Evolutionary conservation across 1,140 invertebrate species (phyloP).

Genomic region (Drosophila repleta): DNA sequence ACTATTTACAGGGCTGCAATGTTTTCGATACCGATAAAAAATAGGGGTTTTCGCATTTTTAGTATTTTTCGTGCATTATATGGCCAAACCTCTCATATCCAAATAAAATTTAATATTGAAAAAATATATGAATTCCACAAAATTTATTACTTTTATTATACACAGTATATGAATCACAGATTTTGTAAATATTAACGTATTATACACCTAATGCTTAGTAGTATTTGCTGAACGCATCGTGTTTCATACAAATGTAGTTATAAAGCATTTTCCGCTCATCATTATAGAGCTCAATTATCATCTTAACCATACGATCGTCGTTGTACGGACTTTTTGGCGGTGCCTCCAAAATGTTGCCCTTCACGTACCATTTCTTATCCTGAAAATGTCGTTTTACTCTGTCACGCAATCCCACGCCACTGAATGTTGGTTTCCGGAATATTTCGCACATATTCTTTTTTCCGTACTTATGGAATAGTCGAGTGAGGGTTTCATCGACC

Average conservation of each 20-base stretch:
- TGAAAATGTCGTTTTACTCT: conserved; percentile 58
- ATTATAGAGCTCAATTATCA: conserved; percentile 43
- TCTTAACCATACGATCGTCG: conserved; percentile 50
- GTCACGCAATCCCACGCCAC: conserved; percentile 43
- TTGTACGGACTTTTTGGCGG: conserved; percentile 61
- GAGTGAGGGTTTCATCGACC: conserved; percentile 52
- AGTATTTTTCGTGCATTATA: too few relatives aligned
- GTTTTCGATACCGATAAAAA: background rate
- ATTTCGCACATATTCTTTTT: conserved; percentile 68
- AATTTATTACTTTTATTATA: background rate
- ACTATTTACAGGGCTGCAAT: conserved; percentile 4
- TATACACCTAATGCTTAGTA: conserved; percentile 9
- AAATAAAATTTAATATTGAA: background rate
- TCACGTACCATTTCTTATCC: conserved; percentile 53
- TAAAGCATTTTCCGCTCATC: conserved; percentile 50
- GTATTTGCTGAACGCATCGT: conserved; percentile 15
- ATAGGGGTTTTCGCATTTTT: too few relatives aligned
- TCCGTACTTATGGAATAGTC: conserved; percentile 61
- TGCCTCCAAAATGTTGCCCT: conserved; percentile 55
- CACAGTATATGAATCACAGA: conserved; percentile 32
- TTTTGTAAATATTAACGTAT: background rate
- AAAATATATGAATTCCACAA: background rate
- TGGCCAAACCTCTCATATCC: too few relatives aligned
- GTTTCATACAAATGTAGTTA: conserved; percentile 50
- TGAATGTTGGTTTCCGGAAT: conserved; percentile 59